A percentile compares a stretch with the other conserved stretches of the same genome.
These are phyloP conservation scores for Marcusenius ussheri DNA, from an alignment of 2,113 vertebrate genomes.

Conservation along the genomic window DNA sequence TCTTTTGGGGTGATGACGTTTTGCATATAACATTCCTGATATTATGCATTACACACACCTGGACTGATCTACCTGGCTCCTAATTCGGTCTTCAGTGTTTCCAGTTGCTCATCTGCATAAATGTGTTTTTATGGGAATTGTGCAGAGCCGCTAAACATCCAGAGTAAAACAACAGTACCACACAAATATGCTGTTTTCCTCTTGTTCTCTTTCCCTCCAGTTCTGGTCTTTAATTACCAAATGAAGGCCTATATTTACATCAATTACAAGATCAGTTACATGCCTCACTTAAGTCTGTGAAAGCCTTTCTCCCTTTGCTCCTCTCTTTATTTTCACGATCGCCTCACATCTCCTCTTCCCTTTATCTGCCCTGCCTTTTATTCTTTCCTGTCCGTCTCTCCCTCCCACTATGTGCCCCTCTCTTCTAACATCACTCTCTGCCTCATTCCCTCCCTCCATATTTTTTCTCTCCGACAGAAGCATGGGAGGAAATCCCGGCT, in stretches of 20 bases:
- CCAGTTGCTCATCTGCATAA: not conserved
- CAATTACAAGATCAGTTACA: constrained; percentile 12
- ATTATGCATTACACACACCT: not conserved
- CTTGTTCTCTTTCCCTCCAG: not conserved
- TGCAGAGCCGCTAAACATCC: constrained; percentile 29
- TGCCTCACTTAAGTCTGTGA: constrained; percentile 6
- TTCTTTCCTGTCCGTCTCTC: constrained; percentile 12
- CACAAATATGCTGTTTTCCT: constrained; percentile 12
- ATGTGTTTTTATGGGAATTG: not conserved
- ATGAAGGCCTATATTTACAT: constrained; percentile 23
- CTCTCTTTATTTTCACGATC: not conserved
- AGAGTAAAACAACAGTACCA: constrained; percentile 31
- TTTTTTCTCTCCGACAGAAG: constrained; percentile 51
- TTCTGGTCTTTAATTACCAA: constrained; percentile 13
- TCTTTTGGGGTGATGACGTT: not conserved
- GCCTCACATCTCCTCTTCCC: not conserved
- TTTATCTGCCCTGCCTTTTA: not conserved
- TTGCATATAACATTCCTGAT: not conserved
- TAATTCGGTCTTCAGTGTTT: no score
- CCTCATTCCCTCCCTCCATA: not conserved
- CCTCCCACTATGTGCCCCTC: not conserved
- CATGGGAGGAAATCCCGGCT: constrained; percentile 68
- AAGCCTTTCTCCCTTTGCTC: constrained; percentile 18
- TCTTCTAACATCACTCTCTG: not conserved
- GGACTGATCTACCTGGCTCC: not conserved